Base-by-base conservation (phyloP, 2,113 vertebrate species). In the Edolisoma coerulescens region DNA sequence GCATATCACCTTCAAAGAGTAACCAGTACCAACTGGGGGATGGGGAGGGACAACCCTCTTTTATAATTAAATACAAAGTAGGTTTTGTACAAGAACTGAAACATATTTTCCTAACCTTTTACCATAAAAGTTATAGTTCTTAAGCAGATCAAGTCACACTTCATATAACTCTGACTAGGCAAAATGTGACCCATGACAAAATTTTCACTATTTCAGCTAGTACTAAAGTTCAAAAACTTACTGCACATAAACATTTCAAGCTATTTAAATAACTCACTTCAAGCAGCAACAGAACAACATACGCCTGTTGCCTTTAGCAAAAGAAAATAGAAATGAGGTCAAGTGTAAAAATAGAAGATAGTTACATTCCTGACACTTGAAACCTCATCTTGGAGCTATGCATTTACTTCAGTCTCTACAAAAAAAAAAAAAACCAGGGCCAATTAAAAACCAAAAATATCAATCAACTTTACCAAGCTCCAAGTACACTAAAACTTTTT, bases 321-420 rank as follows among this genome's bases (percentile, higher is more conserved):
- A 95, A 94, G 80, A 93, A 96, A 96, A 96, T 1, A 95, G 91
- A 97, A 97, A 90, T 23, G 89, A 96, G 96, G 94, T 96, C 95
- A 95, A 94, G 79, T 82, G 74, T 95, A 96, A 96, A 96, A 97
- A 97, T 97, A 96, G 93, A 92, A 95, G 68, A 96, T 39, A 74
- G 89, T 75, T 91, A 91, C 91, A 96, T 95, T 96, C 95, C 94
- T 92, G 95, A 90, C 80, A 96, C 94, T 94, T 86, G 91, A 97
- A 97, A 97, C 95, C 76, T 97, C 94, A 95, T 96, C 70, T 68
- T 33, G 69, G 61, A 95, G 84, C 22, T 93, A 95, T 87, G 93
- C 86, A 94, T 95, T 92, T 90, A 95, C 85, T 79, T 84, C 47
- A 94, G 45, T 39, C 64, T 61, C 70, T 32, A 41, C 1, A 5